Conservation (phyloP, 1,140 invertebrate genomes). For the Antheraea mylitta region DNA sequence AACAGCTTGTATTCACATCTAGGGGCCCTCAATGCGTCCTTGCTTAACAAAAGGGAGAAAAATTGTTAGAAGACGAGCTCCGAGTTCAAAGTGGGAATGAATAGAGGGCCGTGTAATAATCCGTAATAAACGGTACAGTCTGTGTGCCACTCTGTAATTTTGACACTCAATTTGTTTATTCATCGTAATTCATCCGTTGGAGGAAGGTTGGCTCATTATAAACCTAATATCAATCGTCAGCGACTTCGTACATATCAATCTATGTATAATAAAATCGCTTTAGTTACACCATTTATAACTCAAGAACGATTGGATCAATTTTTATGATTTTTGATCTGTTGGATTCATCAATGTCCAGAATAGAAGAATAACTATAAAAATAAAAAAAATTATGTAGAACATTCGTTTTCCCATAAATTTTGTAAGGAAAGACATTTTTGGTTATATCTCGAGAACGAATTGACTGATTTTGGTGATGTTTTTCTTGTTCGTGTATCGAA, state of each 20-base stretch:
- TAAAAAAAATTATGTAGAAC: no score
- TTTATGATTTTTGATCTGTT: no score
- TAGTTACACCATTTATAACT: no score
- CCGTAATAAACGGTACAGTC: slow-evolving; percentile 33
- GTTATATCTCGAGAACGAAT: no score
- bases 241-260: neutral
- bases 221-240: slow-evolving; percentile 25
- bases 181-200: slow-evolving; percentile 42
- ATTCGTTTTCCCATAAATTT: no score
- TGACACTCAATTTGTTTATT: slow-evolving; percentile 65
- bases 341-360: no score
- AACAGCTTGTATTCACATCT: slow-evolving; percentile 38
- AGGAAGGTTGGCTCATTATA: slow-evolving; percentile 38
- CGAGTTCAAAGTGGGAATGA: slow-evolving; percentile 51
- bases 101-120: slow-evolving; percentile 43
- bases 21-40: slow-evolving; percentile 35
- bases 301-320: no score
- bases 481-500: no score
- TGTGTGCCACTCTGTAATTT: slow-evolving; percentile 34
- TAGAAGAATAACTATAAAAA: no score
- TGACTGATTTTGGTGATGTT: no score
- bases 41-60: slow-evolving; percentile 49
- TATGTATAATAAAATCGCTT: no score
- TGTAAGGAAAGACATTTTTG: no score
- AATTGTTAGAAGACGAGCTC: slow-evolving; percentile 49